Base-by-base conservation (phyloP, 2,888 invertebrate genomes). In the Cosmia trapezina region DNA sequence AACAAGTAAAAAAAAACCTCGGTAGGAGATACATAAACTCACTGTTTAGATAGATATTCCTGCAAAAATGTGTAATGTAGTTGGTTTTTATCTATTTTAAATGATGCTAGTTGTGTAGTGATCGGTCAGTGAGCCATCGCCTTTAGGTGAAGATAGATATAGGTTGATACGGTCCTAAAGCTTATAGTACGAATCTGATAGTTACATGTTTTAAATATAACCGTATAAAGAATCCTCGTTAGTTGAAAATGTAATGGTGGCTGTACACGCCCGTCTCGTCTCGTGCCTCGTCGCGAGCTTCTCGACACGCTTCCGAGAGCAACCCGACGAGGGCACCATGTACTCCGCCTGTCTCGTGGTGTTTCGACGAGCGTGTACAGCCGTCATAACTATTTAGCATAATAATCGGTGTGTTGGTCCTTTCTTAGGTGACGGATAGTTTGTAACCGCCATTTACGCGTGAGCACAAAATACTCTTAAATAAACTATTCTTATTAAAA, bases 101-200 rank as follows among this genome's bases (percentile, higher is more conserved):
- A 93, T 79, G 92, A 95, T 92, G 95, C 95, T 96, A 95, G 95
- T 93, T 94, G 93, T 93, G 89, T 93, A 93, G 91, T 83, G 76
- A 73, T 82, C 61, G 78, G 78, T 88, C 81, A 83, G 77, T 85
- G 85, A 85, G 82, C 88, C 89, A 90, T 92, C 86, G 92, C 92
- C 91, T 80, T 84, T 92, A 90, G 92, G 89, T 87, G 89, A 86
- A 78, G 87, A 89, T 94, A 93, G 92, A 75, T 85, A 81, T 93
- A 91, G 90, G 83, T 89, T 89, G 89, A 89, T 89, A 93, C 82
- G 92, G 94, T 91, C 91, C 93, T 94, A 92, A 93, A 91, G 94
- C 95, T 94, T 94, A 90, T 93, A 93, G 94, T 92, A 92, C 89
- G 92, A 93, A 93, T 93, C 90, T 92, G 88, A 91, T 92, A 93